Base-by-base conservation (phyloP, 2,797 vertebrate genomes). In the Siniperca obscura region DNA sequence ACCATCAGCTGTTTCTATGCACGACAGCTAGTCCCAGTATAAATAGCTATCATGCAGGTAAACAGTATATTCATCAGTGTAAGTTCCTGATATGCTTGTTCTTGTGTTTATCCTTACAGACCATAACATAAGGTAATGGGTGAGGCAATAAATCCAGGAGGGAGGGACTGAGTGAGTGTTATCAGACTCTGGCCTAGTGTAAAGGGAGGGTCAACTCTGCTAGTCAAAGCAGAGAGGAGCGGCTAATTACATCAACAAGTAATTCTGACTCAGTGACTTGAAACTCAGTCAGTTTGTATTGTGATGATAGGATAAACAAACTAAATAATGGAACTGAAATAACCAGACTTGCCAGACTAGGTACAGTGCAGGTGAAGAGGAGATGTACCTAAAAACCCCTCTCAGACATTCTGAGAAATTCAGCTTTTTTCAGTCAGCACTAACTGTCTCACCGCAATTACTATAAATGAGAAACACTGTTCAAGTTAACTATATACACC, bases 381-480 rank as follows among this genome's bases (percentile, higher is more conserved):
- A 71, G 10, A 78, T 19, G 30, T n/a, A 60, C 67, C 30, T 16
- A 78, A 70, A 88, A 19, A 83, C 27, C 44, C 30, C 19, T 44
- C 50, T 72, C 48, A 66, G 38, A 72, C 53, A 60, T 92, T 92
- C 88, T 76, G 53, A 87, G 89, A 92, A 93, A 82, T 50, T 36
- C 30, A 7, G 8, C 7, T 7, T 67, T 81, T 66, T 69, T 67
- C 44, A 62, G 59, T 68, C 70, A 72, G 56, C 9, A 8, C 22
- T 14, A 16, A 70, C 50, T 67, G 72, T 87, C 42, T 88, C 56
- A 88, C 87, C 86, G 5, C 85, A 90, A 65, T 86, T 86, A 92
- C 88, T 83, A 92, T 81, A 92, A 90, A 93, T 50, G 81, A 87
- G 27, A 85, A 82, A 72, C 55, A 83, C 10, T 83, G 50, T 79